A percentile compares a stretch with the other conserved stretches of the same genome.
Conservation (phyloP, 1,140 invertebrate genomes). For the Trachelipus rathkii region DNA sequence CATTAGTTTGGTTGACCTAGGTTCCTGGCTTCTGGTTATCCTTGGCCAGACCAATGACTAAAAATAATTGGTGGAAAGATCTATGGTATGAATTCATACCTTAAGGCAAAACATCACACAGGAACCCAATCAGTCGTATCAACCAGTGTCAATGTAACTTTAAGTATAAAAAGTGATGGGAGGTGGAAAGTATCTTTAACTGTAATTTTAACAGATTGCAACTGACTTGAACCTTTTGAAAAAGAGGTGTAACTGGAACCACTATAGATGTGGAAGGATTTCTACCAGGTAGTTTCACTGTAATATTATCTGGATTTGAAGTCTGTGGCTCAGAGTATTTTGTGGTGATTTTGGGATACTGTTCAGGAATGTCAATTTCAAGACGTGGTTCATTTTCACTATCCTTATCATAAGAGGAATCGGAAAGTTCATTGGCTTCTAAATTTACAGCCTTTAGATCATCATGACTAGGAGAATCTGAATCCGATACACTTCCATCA, state of each 20-base stretch:
- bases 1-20: too few relatives aligned
- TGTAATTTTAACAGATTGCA: not conserved
- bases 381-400: constrained; percentile 42
- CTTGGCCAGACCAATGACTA: too few relatives aligned
- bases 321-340: not conserved
- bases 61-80: too few relatives aligned
- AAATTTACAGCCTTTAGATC: constrained; percentile 4
- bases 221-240: constrained; percentile 9
- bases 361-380: constrained; percentile 39
- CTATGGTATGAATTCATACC: too few relatives aligned
- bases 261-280: not conserved
- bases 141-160: constrained; percentile 33
- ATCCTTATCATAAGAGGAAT: constrained; percentile 35
- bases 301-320: not conserved
- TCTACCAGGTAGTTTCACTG: not conserved
- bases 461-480: constrained; percentile 8
- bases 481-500: not conserved
- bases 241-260: not conserved
- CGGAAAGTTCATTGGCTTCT: constrained; percentile 19
- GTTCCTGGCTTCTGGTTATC: too few relatives aligned
- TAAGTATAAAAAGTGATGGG: too few relatives aligned
- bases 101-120: too few relatives aligned
- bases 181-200: constrained; percentile 4
- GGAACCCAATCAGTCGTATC: too few relatives aligned
- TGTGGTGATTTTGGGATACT: constrained; percentile 27